Conservation (phyloP, 2,797 vertebrate genomes). For the Orientallactaga sibirica region DNA sequence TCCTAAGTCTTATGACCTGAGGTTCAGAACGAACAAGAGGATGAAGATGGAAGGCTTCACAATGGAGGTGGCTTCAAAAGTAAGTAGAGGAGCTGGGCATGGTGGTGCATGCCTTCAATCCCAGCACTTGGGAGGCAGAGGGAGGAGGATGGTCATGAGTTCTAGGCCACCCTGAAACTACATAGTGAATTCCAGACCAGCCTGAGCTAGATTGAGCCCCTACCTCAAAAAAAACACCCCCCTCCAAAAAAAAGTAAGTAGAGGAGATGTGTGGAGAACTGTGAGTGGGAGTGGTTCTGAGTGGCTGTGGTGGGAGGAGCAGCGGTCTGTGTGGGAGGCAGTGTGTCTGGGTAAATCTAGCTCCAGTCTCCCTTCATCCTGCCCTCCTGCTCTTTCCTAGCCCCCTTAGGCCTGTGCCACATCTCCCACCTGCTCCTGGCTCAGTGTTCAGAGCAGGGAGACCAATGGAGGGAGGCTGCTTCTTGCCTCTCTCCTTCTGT, state of each 20-base stretch:
- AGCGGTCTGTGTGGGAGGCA: constrained; percentile 37
- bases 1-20: neutral
- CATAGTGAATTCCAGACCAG: no score
- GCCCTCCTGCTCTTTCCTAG: neutral
- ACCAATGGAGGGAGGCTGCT: neutral
- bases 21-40: neutral
- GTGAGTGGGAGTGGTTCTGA: neutral
- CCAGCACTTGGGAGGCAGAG: no score
- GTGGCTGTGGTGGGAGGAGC: neutral
- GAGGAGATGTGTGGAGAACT: neutral
- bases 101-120: no score
- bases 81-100: no score
- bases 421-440: neutral
- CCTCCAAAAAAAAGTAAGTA: neutral
- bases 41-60: neutral
- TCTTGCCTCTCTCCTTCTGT: neutral
- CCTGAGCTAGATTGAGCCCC: no score
- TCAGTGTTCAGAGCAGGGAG: constrained; percentile 19
- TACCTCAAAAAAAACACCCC: no score
- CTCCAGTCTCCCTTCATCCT: neutral
- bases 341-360: constrained; percentile 28
- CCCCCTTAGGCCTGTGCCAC: neutral
- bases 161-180: no score
- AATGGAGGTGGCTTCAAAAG: neutral
- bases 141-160: no score